These are phyloP conservation scores for Lasioglossum leucozonium DNA, from an alignment of 2,888 invertebrate genomes.

Conservation along the genomic window DNA sequence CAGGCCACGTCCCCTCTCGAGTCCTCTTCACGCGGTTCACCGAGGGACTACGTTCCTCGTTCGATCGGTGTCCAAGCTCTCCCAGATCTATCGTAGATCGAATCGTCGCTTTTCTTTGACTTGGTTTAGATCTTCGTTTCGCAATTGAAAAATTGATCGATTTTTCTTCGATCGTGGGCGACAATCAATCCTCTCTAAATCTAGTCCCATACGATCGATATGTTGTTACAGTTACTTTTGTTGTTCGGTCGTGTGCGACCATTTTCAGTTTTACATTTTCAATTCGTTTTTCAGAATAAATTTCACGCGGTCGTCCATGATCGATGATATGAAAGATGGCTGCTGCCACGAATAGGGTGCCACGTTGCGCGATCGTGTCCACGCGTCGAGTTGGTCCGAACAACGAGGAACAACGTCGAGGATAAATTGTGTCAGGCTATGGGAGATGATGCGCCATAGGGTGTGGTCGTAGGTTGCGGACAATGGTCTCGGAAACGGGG, in stretches of 20 bases:
- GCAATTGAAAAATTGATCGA: no score
- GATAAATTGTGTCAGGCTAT: not conserved
- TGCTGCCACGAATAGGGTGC: not conserved
- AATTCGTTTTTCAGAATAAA: not conserved
- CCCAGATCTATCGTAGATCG: not conserved
- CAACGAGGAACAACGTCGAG: not conserved
- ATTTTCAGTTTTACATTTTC: not conserved
- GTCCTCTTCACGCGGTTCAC: conserved; percentile 11
- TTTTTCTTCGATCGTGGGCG: not conserved
- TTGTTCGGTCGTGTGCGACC: not conserved
- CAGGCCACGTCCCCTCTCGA: conserved; percentile 6
- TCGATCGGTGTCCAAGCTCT: not conserved
- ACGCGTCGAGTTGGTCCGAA: not conserved
- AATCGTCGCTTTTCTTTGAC: conserved; percentile 13
- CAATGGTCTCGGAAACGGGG: not conserved
- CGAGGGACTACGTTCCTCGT: conserved; percentile 68
- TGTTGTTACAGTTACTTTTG: not conserved
- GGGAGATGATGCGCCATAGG: not conserved
- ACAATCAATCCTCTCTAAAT: not conserved
- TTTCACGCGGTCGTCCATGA: not conserved
- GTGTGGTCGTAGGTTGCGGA: not conserved
- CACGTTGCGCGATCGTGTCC: not conserved
- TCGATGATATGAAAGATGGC: not conserved
- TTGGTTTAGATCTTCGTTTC: not conserved
- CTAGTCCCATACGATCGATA: not conserved